Evolutionary conservation across 2,113 vertebrate species (phyloP).

Genomic region (Nestor notabilis): DNA sequence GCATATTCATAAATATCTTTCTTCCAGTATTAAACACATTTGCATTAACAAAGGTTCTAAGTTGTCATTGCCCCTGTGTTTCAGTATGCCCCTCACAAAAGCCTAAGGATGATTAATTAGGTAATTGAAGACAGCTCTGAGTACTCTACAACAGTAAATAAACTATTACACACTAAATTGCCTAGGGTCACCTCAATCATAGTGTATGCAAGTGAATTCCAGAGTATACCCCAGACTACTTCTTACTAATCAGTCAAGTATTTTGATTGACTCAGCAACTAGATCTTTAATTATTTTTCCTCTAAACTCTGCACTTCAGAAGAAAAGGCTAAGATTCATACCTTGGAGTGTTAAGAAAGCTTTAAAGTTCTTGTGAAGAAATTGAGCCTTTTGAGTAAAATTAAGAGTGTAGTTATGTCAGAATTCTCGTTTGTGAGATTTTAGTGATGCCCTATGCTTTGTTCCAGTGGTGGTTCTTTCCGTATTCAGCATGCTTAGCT

Average conservation of each 20-base stretch:
- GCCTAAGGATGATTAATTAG: not conserved
- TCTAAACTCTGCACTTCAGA: not conserved
- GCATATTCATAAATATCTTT: not conserved
- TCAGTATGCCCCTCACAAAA: not conserved
- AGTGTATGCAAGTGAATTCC: not conserved
- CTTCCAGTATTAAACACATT: not conserved
- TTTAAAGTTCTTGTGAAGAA: not conserved
- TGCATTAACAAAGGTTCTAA: not conserved
- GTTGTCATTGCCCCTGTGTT: not conserved
- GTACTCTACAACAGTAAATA: not conserved
- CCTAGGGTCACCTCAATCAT: not conserved
- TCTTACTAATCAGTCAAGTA: not conserved
- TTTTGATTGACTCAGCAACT: not conserved
- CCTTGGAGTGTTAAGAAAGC: not conserved
- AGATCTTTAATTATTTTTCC: not conserved
- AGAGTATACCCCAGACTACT: not conserved
- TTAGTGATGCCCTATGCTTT: not conserved
- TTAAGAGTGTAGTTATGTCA: not conserved
- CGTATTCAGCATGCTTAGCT: not conserved
- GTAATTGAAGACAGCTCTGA: not conserved
- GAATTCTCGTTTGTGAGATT: not conserved
- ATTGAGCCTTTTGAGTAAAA: not conserved
- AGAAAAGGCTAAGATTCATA: not conserved
- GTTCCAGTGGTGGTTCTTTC: not conserved
- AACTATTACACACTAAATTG: not conserved